Conservation (phyloP, 2,113 vertebrate species). For the Etheostoma spectabile region DNA sequence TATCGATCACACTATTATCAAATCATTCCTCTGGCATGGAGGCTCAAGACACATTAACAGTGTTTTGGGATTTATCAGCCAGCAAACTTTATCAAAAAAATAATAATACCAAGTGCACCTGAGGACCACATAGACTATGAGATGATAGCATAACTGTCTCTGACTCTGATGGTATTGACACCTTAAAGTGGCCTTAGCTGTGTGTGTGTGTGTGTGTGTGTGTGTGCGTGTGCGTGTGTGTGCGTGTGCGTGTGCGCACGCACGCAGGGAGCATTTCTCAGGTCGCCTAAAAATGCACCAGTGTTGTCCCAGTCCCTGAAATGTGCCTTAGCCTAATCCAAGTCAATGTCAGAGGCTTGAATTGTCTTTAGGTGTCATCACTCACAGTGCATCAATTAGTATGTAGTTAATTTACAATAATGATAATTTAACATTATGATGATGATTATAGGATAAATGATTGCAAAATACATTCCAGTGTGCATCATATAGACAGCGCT, state of each 20-base stretch:
- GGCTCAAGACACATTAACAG: conserved; percentile 23
- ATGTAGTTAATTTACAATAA: neutral
- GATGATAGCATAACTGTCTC: conserved; percentile 3
- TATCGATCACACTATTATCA: conserved; percentile 79
- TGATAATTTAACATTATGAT: neutral
- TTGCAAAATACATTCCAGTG: neutral
- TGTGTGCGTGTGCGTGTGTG: conserved; percentile 10
- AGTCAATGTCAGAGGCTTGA: neutral
- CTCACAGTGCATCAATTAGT: neutral
- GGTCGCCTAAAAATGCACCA: conserved; percentile 47
- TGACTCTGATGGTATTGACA: conserved; percentile 46
- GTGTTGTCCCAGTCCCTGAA: conserved; percentile 53
- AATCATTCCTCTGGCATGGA: conserved; percentile 57
- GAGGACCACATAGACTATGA: neutral
- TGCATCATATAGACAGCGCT: neutral
- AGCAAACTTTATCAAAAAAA: conserved; percentile 57
- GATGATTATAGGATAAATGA: neutral
- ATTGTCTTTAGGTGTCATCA: neutral
- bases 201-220: conserved; percentile 6
- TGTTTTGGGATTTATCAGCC: conserved; percentile 29
- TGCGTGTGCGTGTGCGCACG: conserved; percentile 37
- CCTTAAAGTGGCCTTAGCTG: conserved; percentile 51
- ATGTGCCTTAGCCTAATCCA: neutral
- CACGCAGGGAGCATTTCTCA: conserved; percentile 39
- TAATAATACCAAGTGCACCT: conserved; percentile 24